Base-by-base conservation (phyloP, 2,113 vertebrate species). In the Cololabis saira region DNA sequence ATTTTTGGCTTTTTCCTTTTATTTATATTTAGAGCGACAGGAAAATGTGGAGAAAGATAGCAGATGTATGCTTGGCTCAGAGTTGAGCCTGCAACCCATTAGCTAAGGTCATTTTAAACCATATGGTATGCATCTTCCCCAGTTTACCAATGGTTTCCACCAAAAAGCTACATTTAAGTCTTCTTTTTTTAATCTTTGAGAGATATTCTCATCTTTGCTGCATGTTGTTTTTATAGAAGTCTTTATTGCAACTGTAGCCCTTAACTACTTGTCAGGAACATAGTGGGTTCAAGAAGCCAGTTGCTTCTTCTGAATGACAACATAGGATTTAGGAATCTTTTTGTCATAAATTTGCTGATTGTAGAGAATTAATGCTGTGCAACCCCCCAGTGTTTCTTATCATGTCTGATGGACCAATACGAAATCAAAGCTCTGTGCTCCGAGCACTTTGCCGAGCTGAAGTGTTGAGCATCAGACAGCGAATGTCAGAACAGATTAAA, bases 401-500 rank as follows among this genome's bases (percentile, higher is more conserved):
- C 50, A 40, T 42, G 55, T 81, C 74, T 83, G 69, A 54, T 80
- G 66, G 79, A 87, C 90, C 74, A 81, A 85, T 88, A 74, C 67
- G 69, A 85, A 90, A 89, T 90, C 83, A 85, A 87, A 89, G 74
- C 76, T 11, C 50, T 54, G 55, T 49, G 82, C 87, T 83, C 56
- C 0, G 21, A 88, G 78, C 78, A 21, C 71, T 80, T 78, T 37
- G 55, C 59, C 55, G 57, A 61, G 78, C 72, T 60, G 82, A 85
- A 73, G 74, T 79, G 83, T 83, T 55, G 71, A 83, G 76, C 77
- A 78, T 84, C 75, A 60, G 60, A 50, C 60, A 22, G 64, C 71
- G 66, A 81, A 73, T 16, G 76, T 88, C 88, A 81, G 74, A 87
- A 67, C 80, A 84, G 83, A 93, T 90, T 82, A 86, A 77, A 87